Evolutionary conservation across 2,888 invertebrate species (phyloP), one percentile per base, ranked within the genome.

Genomic region (Pyrrhosoma nymphula): DNA sequence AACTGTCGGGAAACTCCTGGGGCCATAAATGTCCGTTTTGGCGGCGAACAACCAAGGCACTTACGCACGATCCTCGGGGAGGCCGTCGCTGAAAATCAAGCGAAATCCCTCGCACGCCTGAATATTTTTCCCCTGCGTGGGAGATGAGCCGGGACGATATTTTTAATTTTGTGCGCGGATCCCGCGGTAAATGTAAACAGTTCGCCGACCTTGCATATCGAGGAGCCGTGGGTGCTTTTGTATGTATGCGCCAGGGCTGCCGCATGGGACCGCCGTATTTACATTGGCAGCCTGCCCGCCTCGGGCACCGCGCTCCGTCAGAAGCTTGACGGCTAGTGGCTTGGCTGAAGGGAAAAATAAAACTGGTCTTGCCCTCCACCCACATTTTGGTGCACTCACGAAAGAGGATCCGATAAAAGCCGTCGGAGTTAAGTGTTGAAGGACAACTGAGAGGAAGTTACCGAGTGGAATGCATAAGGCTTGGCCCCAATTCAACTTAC

Each of bases 331-430:
- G 82, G 35, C 2, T 30, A n/a, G 20, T 56, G 30, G 10, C 12
- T 35, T 35, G 82, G 35, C 35, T 20, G 35, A 10, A 10, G 26
- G 23, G n/a, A 69, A 26, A n/a, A 69, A 20, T n/a, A 69, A 23
- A 69, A 69, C 69, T 23, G 69, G 26, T 82, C 82, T 35, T 3
- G n/a, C 26, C 69, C 30, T 23, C 16, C 82, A 6, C 18, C 35
- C 82, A 16, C 35, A 1, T 14, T 18, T 35, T 10, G 16, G 18
- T n/a, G 35, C 35, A 14, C 82, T 82, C 82, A 18, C 30, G 82
- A 82, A 82, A 82, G 82, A 18, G n/a, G 82, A 35, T 82, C 82
- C 82, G 82, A 82, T 82, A 82, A 82, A 82, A 82, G 82, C 26
- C 14, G 82, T 16, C 35, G 35, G 35, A 18, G 23, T 69, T 69